Percentiles rank a stretch among this genome's conserved stretches.
Conservation (phyloP, 2,113 vertebrate species). For the Callionymus lyra region DNA sequence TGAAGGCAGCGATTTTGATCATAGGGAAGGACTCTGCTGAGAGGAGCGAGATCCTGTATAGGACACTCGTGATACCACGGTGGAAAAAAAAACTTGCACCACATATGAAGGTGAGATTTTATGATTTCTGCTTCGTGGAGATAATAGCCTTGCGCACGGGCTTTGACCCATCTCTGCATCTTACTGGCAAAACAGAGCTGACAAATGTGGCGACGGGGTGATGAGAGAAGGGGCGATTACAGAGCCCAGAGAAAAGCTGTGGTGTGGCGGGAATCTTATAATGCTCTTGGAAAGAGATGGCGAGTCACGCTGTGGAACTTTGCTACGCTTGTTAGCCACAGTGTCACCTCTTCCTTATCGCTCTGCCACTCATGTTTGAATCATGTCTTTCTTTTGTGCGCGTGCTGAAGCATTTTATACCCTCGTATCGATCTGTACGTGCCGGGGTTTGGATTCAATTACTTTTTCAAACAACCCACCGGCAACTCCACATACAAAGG, state of each 20-base stretch:
- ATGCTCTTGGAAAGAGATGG: conserved; percentile 45
- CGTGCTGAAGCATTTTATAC: conserved; percentile 5
- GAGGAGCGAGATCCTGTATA: too few species aligned
- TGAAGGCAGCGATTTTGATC: conserved; percentile 41
- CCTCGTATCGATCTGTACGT: conserved; percentile 2
- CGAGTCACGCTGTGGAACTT: conserved; percentile 18
- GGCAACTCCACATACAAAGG: conserved; percentile 6
- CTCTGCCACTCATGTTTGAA: conserved; percentile 37
- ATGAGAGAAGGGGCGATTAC: conserved; percentile 41
- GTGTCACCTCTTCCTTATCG: conserved; percentile 34
- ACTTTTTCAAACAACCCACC: conserved; percentile 1
- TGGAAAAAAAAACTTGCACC: conserved; percentile 15
- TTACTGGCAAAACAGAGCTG: conserved; percentile 36
- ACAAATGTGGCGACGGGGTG: conserved; percentile 31
- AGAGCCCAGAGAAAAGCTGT: conserved; percentile 17
- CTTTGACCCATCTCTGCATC: conserved; percentile 20
- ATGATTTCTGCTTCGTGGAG: conserved; percentile 36
- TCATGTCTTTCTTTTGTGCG: conserved; percentile 10
- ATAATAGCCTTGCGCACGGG: conserved; percentile 38
- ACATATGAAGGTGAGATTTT: conserved; percentile 49
- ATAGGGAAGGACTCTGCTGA: conserved; percentile 12
- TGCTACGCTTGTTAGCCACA: conserved; percentile 18
- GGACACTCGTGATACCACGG: too few species aligned
- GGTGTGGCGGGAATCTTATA: conserved; percentile 46
- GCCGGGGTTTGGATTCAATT: not conserved